Evolutionary conservation across 2,113 vertebrate species (phyloP).

Genomic region (Saccopteryx bilineata): DNA sequence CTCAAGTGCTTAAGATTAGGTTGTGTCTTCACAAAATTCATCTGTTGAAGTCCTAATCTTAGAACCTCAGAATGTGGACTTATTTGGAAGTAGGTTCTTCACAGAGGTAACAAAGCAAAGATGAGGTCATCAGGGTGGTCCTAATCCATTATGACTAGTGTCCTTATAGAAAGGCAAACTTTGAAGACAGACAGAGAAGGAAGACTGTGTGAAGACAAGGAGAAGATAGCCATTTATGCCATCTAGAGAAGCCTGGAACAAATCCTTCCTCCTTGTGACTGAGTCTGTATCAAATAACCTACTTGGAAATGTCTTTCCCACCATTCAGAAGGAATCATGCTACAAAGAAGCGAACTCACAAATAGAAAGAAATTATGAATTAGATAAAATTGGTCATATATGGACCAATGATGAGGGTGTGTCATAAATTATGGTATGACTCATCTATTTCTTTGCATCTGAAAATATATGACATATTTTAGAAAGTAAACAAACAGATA

Average conservation of each 20-base stretch:
- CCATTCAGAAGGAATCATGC: constrained; percentile 30
- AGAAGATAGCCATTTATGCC: neutral
- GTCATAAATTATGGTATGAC: neutral
- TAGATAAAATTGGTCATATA: neutral
- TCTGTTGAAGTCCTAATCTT: neutral
- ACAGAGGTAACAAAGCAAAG: neutral
- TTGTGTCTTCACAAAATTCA: neutral
- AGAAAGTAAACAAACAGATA: neutral
- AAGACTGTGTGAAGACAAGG: neutral
- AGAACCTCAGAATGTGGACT: neutral
- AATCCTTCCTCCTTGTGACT: neutral
- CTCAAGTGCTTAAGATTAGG: neutral
- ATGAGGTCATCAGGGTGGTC: neutral
- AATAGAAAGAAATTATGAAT: neutral
- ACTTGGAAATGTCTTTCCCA: constrained; percentile 37
- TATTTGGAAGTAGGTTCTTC: constrained; percentile 17
- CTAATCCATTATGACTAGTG: neutral
- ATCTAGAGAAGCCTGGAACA: neutral
- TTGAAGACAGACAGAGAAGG: neutral
- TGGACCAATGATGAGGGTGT: neutral
- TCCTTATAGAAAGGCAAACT: neutral
- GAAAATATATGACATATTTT: neutral
- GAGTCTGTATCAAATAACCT: constrained; percentile 34
- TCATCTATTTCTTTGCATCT: neutral
- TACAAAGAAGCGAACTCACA: neutral